Evolutionary conservation across 2,797 vertebrate genomes (phyloP), one percentile per base, ranked within the genome.

Genomic region (Falco novaeseelandiae): DNA sequence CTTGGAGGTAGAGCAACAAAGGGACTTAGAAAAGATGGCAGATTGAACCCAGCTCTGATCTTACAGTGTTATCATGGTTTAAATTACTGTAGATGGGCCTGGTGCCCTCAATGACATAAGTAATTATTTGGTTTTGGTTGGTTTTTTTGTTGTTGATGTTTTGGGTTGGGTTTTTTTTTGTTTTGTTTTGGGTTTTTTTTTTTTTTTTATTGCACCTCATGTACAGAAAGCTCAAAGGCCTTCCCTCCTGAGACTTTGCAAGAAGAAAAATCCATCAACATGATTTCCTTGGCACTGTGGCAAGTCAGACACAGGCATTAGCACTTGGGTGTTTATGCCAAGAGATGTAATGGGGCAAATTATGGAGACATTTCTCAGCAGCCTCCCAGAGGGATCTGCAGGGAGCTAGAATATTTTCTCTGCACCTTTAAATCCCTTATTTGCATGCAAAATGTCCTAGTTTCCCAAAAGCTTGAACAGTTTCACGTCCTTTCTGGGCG

Each of bases 201-300:
- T n/a, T n/a, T 2, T 36, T 29, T 86, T 57, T 1, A n/a, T 42
- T 66, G 23, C 34, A 17, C 14, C 3, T 76, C 20, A 14, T 3
- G 15, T 20, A 46, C 34, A 63, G 19, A 65, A 78, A 36, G 4
- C 42, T 61, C 30, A 52, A 36, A 9, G 20, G 6, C 3, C 19
- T 34, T 67, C 16, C 12, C 48, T 70, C 34, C 36, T 25, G 17
- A 71, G n/a, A 8, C 66, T 40, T 51, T 71, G 6, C 4, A 20
- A 30, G 40, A 29, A 27, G 19, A 55, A 5, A 96, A 86, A 67
- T 59, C 52, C 52, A 34, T 32, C 32, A 30, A 2, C 8, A 9
- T 0, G 0, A 3, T 76, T 54, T 78, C 16, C 19, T 70, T 54
- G 52, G 22, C 9, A 10, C 42, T 21, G 19, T 5, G 63, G 49